Evolutionary conservation across 1,140 invertebrate species (phyloP), one percentile per base, ranked within the genome.

Genomic region (Thalassaphorura encarpata): DNA sequence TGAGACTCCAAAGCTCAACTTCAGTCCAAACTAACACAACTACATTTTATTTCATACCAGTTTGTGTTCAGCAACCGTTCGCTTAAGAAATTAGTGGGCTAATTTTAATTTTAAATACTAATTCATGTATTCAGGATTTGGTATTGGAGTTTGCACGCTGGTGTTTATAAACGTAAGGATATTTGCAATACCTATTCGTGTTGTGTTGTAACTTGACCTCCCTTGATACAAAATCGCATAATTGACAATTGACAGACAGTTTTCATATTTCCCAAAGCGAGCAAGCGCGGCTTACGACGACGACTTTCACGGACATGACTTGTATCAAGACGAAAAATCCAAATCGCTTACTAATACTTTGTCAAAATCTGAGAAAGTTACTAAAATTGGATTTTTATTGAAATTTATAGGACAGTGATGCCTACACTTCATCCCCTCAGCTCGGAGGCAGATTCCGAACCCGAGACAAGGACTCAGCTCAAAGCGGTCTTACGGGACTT

Each of bases 401-500:
- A 23, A 23, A 52, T 60, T 56, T 43, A 45, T 55, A 62, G 63
- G 60, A 65, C 36, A 61, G 56, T 36, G 63, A 65, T 56, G 56
- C 29, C 1, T 64, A 58, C 39, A 45, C 56, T 2, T 45, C 61
- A 13, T 60, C 56, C 2, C 57, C 62, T 27, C 53, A 46, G 13
- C 24, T 36, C 16, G 49, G 42, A 16, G 63, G 59, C 6, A 31
- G 62, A n/a, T 63, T 60, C 47, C 50, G 61, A 13, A 53, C 23
- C 8, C 16, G 13, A n/a, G 48, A 51, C 21, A 62, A 56, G 26
- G 69, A 70, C 28, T 66, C 66, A 21, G 48, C 28, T 61, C 64
- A 74, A 75, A n/a, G n/a, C n/a, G 89, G 89, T 60, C 75, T 90
- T 54, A 87, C 88, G 69, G 91, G 89, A 16, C 77, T 95, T 27